Evolutionary conservation across 2,888 invertebrate genomes (phyloP).

Genomic region (Hypomecis punctinalis): DNA sequence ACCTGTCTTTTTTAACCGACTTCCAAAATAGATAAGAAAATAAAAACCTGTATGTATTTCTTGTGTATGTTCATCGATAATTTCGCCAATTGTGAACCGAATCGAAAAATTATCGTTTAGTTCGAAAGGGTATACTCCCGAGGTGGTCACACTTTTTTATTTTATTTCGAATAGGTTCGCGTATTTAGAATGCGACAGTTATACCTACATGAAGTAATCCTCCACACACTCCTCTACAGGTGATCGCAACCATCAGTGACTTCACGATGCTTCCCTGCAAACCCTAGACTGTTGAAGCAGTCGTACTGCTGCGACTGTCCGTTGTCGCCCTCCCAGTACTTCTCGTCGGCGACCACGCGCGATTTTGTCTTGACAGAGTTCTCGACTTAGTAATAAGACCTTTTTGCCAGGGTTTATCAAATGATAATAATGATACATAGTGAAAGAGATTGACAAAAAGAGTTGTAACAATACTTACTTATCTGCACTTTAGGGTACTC

Average conservation of each 20-base stretch:
- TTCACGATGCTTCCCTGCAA: conserved; percentile 94
- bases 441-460: not conserved
- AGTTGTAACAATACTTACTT: conserved; percentile 85
- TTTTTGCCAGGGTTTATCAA: not conserved
- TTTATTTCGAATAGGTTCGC: too few species aligned
- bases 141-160: too few species aligned
- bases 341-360: conserved; percentile 90
- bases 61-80: too few species aligned
- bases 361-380: conserved; percentile 94
- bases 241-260: conserved; percentile 96
- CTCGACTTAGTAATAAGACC: conserved; percentile 72
- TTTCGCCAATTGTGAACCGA: too few species aligned
- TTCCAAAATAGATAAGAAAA: too few species aligned
- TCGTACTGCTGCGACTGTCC: conserved; percentile 93
- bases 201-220: too few species aligned
- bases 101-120: too few species aligned
- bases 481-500: conserved; percentile 86
- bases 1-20: too few species aligned
- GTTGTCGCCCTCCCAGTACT: conserved; percentile 95
- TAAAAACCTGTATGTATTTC: too few species aligned
- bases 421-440: too few species aligned
- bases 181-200: conserved; percentile 80
- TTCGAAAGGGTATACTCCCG: too few species aligned
- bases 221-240: too few species aligned
- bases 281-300: conserved; percentile 95